phyloP scores from a whole-genome alignment of 2,113 vertebrate genomes.

The Agelaius tricolor region DNA sequence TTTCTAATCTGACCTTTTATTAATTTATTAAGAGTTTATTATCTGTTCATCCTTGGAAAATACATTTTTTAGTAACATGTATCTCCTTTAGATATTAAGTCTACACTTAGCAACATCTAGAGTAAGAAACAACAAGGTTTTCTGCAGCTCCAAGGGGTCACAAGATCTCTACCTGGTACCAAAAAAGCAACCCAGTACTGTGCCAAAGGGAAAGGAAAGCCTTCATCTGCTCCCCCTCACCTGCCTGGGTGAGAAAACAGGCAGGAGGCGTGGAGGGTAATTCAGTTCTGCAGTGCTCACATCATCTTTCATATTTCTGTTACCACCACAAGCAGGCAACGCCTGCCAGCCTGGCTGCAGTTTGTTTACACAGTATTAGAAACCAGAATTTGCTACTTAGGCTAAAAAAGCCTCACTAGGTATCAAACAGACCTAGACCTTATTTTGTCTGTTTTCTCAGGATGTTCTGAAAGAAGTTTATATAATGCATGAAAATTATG shows the following conservation, averaged over 20 bases:
- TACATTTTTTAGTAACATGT: fast-evolving
- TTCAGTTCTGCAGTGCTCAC: neutral
- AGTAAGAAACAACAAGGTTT: neutral
- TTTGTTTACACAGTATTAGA: neutral
- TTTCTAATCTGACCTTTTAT: neutral
- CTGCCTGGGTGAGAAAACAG: neutral
- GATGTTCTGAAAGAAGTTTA: neutral
- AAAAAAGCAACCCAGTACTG: fast-evolving
- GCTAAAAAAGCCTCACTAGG: neutral
- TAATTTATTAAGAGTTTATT: neutral
- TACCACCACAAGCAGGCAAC: neutral
- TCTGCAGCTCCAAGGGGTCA: neutral
- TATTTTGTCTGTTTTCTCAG: neutral
- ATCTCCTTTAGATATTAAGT: neutral
- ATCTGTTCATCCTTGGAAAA: neutral
- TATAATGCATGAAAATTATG: neutral
- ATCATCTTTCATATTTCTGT: neutral
- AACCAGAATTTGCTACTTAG: neutral
- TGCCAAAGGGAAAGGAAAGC: neutral
- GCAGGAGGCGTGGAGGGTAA: neutral
- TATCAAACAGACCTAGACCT: neutral
- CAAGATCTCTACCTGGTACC: neutral
- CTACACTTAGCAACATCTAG: neutral
- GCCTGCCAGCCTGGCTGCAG: slow-evolving; percentile 14
- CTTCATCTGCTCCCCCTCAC: neutral